Conservation (phyloP, 2,888 invertebrate genomes). For the Cetonia aurata region DNA sequence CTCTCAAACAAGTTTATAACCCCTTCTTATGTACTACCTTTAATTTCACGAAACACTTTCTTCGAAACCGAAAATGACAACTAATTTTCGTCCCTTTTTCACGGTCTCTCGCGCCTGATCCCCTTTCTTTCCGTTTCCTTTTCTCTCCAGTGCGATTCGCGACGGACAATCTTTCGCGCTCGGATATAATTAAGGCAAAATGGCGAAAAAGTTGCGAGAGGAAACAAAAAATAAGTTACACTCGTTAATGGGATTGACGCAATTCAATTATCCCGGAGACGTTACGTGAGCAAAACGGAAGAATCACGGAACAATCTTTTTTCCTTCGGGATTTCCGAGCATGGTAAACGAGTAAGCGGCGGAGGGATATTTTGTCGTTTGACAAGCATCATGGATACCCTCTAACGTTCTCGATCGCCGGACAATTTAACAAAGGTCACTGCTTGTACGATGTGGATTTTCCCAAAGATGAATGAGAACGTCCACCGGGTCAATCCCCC, state of each 20-base stretch:
- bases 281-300: slow-evolving; percentile 22
- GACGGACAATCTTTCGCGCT: slow-evolving; percentile 23
- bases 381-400: slow-evolving; percentile 8
- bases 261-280: slow-evolving; percentile 33
- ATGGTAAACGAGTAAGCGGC: not conserved
- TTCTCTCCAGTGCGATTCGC: not conserved
- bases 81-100: slow-evolving; percentile 2
- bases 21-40: not conserved
- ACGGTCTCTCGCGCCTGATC: not conserved
- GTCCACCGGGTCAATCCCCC: slow-evolving; percentile 14
- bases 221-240: slow-evolving; percentile 16
- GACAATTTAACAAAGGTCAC: slow-evolving; percentile 42
- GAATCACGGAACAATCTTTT: slow-evolving; percentile 38
- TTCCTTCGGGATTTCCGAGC: not conserved
- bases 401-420: slow-evolving; percentile 10
- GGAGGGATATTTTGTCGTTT: slow-evolving; percentile 33
- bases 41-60: slow-evolving; percentile 19
- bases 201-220: slow-evolving; percentile 11
- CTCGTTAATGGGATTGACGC: slow-evolving; percentile 32
- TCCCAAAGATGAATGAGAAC: slow-evolving; percentile 10
- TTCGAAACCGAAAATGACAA: slow-evolving; percentile 18
- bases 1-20: not conserved
- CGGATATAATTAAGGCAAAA: slow-evolving; percentile 35
- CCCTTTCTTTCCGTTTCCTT: not conserved
- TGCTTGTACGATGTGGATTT: slow-evolving; percentile 43